Evolutionary conservation across 2,797 vertebrate genomes (phyloP), one percentile per base, ranked within the genome.

Genomic region (Hippoglossus hippoglossus): DNA sequence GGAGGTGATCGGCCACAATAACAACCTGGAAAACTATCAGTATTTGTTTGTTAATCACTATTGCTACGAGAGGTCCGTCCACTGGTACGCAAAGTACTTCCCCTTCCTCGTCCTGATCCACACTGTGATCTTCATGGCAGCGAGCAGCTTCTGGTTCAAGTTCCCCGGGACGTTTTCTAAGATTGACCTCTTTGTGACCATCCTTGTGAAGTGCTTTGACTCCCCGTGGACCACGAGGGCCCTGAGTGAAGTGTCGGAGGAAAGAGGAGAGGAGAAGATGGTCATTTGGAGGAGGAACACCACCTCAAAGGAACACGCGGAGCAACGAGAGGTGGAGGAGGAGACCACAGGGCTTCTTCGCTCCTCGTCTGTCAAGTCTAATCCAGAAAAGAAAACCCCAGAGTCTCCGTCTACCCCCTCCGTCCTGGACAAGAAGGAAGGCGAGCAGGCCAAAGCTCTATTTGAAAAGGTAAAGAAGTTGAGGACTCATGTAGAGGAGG

Each of bases 391-490:
- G 71, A 93, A 94, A 75, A 80, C 49, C 22, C 78, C 81, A 0
- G 96, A 97, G n/a, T 74, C 92, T 1, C 92, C 94, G 50, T 75
- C 95, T 0, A 58, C 91, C 0, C 71, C 80, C 16, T 96, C 95
- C 0, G 86, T 95, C 12, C 69, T 98, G 61, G 97, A 97, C 88
- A 96, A 96, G 81, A 97, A 97, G 74, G 97, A 97, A 83, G 97
- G 96, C 0, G 97, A 98, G 65, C 96, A 98, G 82, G 96, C 97
- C 55, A 97, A 97, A 84, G 97, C 97, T 21, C 90, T 98, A 13
- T 98, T 98, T 82, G 97, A 98, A 81, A 98, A 96, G 63, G 97
- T 98, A 73, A 97, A 96, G 89, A 98, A 97, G 88, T 96, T 98
- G 76, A 93, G 96, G 1, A 93, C 94, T 22, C 96, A 98, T 0